These are phyloP conservation scores for Steatocranus sp. DNA, from an alignment of 2,797 vertebrate species.

Conservation along the genomic window DNA sequence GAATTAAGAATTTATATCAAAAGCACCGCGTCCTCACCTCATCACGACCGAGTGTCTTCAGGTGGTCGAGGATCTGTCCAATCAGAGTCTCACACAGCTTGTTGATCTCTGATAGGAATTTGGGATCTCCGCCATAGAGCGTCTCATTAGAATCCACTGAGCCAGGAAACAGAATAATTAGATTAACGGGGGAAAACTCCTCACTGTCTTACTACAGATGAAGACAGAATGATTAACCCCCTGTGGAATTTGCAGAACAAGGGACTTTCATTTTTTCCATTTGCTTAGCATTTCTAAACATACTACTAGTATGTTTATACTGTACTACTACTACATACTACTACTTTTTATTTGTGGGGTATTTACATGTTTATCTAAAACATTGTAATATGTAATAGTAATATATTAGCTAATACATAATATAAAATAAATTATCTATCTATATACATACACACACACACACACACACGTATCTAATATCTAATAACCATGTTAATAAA, in stretches of 20 bases:
- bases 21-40: constrained; percentile 73
- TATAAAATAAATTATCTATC: background rate
- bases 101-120: constrained; percentile 92
- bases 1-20: background rate
- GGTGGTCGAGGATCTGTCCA: constrained; percentile 90
- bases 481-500: background rate
- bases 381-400: background rate
- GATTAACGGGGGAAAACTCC: background rate
- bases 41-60: constrained; percentile 88
- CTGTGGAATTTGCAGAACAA: background rate
- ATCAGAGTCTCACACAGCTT: constrained; percentile 93
- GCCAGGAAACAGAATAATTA: background rate
- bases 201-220: background rate
- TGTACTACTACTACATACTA: background rate
- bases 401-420: background rate
- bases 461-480: background rate
- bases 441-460: fast-evolving
- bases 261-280: background rate
- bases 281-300: background rate
- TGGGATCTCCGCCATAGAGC: constrained; percentile 93
- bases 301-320: background rate
- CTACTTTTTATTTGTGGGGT: background rate
- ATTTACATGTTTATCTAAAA: background rate
- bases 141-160: constrained; percentile 95
- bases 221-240: background rate